Evolutionary conservation across 2,797 vertebrate species (phyloP).

Genomic region (Kryptopterus vitreolus): DNA sequence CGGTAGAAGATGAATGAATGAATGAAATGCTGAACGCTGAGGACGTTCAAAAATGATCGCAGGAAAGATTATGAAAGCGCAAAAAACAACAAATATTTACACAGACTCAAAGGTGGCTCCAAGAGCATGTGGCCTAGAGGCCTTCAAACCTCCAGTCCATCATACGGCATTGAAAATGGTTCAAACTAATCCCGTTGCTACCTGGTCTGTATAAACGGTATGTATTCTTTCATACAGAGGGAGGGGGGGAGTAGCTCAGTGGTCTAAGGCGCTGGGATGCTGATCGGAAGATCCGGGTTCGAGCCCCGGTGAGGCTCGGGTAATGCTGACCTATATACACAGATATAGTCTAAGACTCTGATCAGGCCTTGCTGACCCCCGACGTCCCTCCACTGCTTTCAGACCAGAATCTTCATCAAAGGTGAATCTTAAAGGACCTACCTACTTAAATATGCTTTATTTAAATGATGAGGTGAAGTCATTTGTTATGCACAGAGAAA

Average conservation of each 20-base stretch:
- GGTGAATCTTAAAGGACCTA: conserved; percentile 13
- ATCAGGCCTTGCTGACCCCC: no score
- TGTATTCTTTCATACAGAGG: neutral
- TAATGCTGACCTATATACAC: no score
- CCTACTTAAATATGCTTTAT: neutral
- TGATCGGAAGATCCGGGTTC: no score
- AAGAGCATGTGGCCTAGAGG: conserved; percentile 62
- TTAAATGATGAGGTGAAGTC: neutral
- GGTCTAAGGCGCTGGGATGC: no score
- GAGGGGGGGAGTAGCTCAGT: no score
- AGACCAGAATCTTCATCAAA: neutral
- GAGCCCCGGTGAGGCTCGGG: no score
- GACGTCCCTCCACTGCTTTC: neutral
- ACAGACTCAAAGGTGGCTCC: conserved; percentile 56
- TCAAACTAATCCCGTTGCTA: neutral
- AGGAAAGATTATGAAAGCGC: conserved; percentile 68
- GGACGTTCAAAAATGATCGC: conserved; percentile 83
- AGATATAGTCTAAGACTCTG: no score
- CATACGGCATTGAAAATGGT: no score
- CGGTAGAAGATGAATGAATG: no score
- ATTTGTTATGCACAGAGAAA: conserved; percentile 31
- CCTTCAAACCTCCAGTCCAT: no score
- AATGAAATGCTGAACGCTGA: conserved; percentile 81
- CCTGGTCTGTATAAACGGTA: neutral
- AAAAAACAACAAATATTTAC: conserved; percentile 33